Evolutionary conservation across 2,888 invertebrate genomes (phyloP).

Genomic region (Gerris lacustris): DNA sequence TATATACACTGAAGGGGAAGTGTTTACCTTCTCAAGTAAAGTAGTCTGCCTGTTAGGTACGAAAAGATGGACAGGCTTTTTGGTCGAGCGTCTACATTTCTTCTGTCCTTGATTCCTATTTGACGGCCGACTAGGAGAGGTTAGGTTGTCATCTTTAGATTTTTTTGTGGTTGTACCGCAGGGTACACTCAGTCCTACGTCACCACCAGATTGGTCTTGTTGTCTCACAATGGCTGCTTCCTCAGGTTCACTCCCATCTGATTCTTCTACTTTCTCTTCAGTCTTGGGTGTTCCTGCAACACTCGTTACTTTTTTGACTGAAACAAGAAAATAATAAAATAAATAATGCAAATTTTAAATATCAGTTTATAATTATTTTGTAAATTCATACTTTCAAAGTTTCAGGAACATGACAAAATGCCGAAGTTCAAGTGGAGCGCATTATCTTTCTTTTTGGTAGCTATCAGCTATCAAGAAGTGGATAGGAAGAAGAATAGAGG

Average conservation of each 20-base stretch:
- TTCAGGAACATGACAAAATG: too few species aligned
- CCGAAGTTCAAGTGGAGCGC: too few species aligned
- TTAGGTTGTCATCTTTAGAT: too few species aligned
- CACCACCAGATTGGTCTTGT: background rate
- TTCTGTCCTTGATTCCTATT: background rate
- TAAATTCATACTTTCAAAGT: too few species aligned
- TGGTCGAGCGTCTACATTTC: background rate
- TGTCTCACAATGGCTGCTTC: slow-evolving; percentile 35
- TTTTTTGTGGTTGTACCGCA: background rate
- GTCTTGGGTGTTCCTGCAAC: slow-evolving; percentile 4
- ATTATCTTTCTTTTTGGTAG: too few species aligned
- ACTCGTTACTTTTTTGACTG: background rate
- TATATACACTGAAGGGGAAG: background rate
- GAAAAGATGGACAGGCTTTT: background rate
- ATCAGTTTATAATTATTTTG: too few species aligned
- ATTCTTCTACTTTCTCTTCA: slow-evolving; percentile 29
- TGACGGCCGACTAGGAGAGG: too few species aligned
- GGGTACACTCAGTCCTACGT: background rate
- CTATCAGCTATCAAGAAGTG: too few species aligned
- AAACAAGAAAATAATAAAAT: too few species aligned
- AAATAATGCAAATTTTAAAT: too few species aligned
- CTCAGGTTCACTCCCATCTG: slow-evolving; percentile 42
- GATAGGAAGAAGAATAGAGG: too few species aligned
- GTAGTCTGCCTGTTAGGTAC: background rate
- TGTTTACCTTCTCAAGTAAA: background rate